Conservation (phyloP, 2,797 vertebrate species). For the Catostomus latipinnis region DNA sequence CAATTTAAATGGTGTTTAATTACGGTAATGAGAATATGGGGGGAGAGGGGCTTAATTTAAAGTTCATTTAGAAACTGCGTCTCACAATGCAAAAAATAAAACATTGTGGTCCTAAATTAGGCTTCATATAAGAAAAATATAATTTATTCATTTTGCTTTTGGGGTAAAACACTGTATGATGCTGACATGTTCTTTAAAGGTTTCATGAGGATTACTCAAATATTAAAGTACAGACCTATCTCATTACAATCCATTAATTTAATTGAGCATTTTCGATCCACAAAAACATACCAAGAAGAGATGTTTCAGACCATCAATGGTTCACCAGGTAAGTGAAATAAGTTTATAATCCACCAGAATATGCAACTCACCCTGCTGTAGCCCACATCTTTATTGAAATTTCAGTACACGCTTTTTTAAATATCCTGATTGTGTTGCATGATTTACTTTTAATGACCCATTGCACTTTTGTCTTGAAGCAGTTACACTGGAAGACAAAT, state of each 20-base stretch:
- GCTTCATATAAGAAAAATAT: too few species aligned
- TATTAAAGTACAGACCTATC: background rate
- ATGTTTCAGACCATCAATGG: conserved; percentile 51
- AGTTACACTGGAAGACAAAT: conserved; percentile 78
- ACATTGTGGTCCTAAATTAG: too few species aligned
- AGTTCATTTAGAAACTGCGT: too few species aligned
- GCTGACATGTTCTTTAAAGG: too few species aligned
- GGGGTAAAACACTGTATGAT: too few species aligned
- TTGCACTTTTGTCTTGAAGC: conserved; percentile 56
- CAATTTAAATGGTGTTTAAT: too few species aligned
- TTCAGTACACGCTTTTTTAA: background rate
- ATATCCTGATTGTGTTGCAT: background rate
- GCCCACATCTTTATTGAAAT: background rate
- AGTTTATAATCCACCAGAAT: conserved; percentile 26
- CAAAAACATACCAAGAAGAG: conserved; percentile 58
- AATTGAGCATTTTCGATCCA: conserved; percentile 45
- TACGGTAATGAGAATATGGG: too few species aligned
- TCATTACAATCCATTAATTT: background rate
- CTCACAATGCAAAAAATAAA: too few species aligned
- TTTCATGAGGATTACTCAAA: too few species aligned
- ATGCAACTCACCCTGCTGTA: too few species aligned
- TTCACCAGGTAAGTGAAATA: conserved; percentile 60
- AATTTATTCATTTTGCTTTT: too few species aligned
- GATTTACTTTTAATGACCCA: background rate
- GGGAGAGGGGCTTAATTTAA: too few species aligned